Percentiles rank a stretch among this genome's conserved stretches.
These are phyloP conservation scores for Apodemia hepburni DNA, from an alignment of 2,888 invertebrate genomes.

Conservation along the genomic window DNA sequence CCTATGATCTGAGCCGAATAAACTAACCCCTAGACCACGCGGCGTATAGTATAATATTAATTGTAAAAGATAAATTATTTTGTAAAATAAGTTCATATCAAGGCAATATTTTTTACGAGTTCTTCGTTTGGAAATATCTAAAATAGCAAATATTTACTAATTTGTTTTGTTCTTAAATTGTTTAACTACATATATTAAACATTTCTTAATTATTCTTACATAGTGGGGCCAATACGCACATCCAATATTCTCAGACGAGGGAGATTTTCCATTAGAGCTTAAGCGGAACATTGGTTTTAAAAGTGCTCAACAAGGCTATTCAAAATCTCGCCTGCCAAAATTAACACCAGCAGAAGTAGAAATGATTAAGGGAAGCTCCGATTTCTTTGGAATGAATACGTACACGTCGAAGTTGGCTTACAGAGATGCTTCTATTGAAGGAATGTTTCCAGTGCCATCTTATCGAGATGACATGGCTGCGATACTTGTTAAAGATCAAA, in stretches of 20 bases:
- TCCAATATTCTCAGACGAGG: conserved; percentile 59
- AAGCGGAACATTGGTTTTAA: conserved; percentile 59
- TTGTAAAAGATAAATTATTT: too few relatives aligned
- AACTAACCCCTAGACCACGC: too few relatives aligned
- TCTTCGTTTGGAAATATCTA: too few relatives aligned
- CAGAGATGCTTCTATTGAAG: conserved; percentile 52
- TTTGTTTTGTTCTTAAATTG: too few relatives aligned
- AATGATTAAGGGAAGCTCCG: conserved; percentile 80
- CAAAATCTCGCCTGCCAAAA: conserved; percentile 63
- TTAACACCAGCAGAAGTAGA: conserved; percentile 78
- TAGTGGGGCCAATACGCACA: conserved; percentile 67
- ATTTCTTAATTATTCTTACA: too few relatives aligned
- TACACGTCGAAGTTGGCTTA: conserved; percentile 76
- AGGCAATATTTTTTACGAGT: too few relatives aligned
- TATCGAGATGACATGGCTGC: conserved; percentile 55
- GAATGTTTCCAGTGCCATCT: conserved; percentile 57
- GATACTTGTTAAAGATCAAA: conserved; percentile 44
- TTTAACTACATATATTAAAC: too few relatives aligned
- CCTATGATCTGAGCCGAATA: too few relatives aligned
- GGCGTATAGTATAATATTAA: too few relatives aligned
- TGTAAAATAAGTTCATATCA: too few relatives aligned
- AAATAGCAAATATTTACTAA: too few relatives aligned
- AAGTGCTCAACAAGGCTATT: conserved; percentile 67
- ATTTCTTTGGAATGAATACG: conserved; percentile 84
- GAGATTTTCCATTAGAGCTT: conserved; percentile 72